Conservation (phyloP, 2,113 vertebrate species). For the Tapirus terrestris region DNA sequence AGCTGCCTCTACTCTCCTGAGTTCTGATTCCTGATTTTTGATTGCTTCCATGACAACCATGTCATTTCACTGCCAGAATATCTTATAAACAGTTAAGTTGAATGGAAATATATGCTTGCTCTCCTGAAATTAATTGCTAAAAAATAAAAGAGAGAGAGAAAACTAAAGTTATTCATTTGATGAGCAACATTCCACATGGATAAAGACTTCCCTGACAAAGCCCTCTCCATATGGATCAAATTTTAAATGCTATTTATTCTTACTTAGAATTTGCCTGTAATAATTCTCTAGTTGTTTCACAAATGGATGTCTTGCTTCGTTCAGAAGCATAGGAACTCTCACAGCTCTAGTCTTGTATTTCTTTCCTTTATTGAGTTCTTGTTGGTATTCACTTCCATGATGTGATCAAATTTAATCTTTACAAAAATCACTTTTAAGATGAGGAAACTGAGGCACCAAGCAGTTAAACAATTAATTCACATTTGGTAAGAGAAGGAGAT, state of each 20-base stretch:
- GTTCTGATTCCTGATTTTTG: conserved; percentile 77
- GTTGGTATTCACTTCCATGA: background rate
- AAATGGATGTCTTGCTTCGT: background rate
- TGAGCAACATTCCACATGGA: conserved; percentile 50
- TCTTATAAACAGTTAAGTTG: conserved; percentile 84
- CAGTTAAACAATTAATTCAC: background rate
- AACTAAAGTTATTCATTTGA: conserved; percentile 68
- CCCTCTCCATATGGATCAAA: background rate
- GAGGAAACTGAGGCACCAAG: background rate
- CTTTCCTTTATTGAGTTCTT: background rate
- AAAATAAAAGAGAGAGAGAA: conserved; percentile 38
- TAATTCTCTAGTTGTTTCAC: conserved; percentile 9
- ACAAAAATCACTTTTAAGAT: background rate
- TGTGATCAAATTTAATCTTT: background rate
- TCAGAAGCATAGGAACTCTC: background rate
- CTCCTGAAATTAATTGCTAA: conserved; percentile 78
- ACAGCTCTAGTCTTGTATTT: background rate
- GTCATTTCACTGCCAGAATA: conserved; percentile 79
- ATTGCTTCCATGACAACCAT: conserved; percentile 88
- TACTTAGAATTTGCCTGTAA: background rate
- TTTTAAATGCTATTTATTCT: conserved; percentile 17
- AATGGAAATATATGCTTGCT: conserved; percentile 74
- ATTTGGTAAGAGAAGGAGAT: background rate
- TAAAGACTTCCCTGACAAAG: background rate
- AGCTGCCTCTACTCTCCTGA: conserved; percentile 76